Evolutionary conservation across 2,888 invertebrate species (phyloP).

Genomic region (Morpho deidamia): DNA sequence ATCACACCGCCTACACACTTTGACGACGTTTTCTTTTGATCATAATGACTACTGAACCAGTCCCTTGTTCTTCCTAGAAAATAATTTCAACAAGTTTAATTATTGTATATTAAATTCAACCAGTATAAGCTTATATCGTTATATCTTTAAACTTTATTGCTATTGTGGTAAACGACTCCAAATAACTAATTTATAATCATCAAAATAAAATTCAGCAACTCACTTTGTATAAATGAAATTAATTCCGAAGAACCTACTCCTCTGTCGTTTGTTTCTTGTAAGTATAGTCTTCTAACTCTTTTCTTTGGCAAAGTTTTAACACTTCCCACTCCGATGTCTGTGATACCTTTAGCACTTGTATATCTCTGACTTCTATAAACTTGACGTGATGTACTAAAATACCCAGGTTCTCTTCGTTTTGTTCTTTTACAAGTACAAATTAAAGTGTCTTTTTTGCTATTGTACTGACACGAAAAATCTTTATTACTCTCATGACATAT

Average conservation of each 20-base stretch:
- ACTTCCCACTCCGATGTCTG: slow-evolving; percentile 49
- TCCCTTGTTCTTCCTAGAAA: slow-evolving; percentile 39
- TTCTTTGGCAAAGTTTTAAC: slow-evolving; percentile 42
- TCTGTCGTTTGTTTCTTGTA: slow-evolving; percentile 49
- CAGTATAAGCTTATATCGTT: no score
- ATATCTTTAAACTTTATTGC: no score
- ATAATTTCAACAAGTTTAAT: slow-evolving; percentile 4
- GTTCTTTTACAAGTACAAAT: slow-evolving; percentile 24
- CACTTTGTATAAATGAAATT: neutral
- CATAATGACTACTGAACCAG: slow-evolving; percentile 33
- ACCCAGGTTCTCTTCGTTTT: slow-evolving; percentile 14
- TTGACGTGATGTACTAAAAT: slow-evolving; percentile 17
- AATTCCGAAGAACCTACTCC: slow-evolving; percentile 39
- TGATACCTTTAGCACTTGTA: slow-evolving; percentile 32
- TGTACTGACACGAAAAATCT: slow-evolving; percentile 44
- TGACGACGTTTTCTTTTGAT: slow-evolving; percentile 45
- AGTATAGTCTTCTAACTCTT: slow-evolving; percentile 44
- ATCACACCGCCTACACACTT: slow-evolving; percentile 49
- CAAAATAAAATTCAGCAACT: neutral
- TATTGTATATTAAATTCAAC: neutral
- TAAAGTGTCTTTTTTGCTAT: slow-evolving; percentile 32
- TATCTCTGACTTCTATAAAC: slow-evolving; percentile 23
- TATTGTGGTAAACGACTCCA: no score
- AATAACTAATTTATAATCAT: no score
- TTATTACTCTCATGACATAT: slow-evolving; percentile 27